Percentiles rank a stretch among this genome's conserved stretches.
phyloP scores from a whole-genome alignment of 1,140 invertebrate genomes.

The Rhizoglyphus robini region DNA sequence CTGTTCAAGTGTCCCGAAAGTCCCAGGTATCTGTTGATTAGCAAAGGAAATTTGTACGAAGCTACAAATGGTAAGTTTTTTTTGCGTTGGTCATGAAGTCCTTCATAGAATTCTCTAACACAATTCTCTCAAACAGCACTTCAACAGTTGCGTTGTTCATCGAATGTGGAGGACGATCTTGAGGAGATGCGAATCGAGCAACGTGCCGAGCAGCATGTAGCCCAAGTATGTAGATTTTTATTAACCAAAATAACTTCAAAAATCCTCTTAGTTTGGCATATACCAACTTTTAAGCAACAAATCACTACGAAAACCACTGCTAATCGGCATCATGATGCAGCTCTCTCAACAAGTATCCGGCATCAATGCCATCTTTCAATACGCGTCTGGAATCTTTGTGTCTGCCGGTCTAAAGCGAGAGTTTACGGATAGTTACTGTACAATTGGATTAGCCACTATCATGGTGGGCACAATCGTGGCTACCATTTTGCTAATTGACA shows the following conservation, averaged over 20 bases:
- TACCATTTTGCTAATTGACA: conserved; percentile 68
- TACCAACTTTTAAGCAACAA: neutral
- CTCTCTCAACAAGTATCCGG: conserved; percentile 76
- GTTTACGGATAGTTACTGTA: conserved; percentile 53
- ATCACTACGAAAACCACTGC: conserved; percentile 53
- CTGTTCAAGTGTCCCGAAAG: conserved; percentile 87
- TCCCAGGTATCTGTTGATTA: conserved; percentile 75
- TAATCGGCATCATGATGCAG: conserved; percentile 70
- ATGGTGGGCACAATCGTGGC: conserved; percentile 83
- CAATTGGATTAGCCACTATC: conserved; percentile 67
- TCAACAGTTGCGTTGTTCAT: conserved; percentile 63
- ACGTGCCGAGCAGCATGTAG: conserved; percentile 71
- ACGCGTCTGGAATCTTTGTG: conserved; percentile 64
- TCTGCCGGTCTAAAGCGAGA: conserved; percentile 49
- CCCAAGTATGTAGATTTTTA: too few relatives aligned
- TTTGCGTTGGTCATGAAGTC: too few relatives aligned
- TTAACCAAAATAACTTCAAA: too few relatives aligned
- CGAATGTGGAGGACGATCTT: conserved; percentile 77
- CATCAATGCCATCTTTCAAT: conserved; percentile 76
- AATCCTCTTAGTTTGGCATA: conserved; percentile 33
- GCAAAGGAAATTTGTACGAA: too few relatives aligned
- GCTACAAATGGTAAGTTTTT: too few relatives aligned
- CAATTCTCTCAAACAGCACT: too few relatives aligned
- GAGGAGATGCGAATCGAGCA: conserved; percentile 88
- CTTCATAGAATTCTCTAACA: too few relatives aligned